Percentiles rank a stretch among this genome's conserved stretches.
These are phyloP conservation scores for Ranitomeya variabilis DNA, from an alignment of 2,113 vertebrate genomes.

Conservation along the genomic window DNA sequence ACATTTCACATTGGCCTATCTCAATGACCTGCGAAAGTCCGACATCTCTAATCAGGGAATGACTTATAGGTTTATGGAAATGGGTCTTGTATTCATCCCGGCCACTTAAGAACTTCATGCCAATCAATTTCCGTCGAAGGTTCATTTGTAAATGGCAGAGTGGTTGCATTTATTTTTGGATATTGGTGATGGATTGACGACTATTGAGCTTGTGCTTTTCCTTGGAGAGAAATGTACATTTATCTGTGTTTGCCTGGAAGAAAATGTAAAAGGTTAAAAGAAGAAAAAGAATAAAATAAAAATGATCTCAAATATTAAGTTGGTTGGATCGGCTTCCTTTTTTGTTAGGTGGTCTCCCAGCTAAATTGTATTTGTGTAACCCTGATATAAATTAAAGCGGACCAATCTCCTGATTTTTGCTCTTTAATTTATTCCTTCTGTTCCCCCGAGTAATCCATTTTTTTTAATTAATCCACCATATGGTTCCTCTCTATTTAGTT, in stretches of 20 bases:
- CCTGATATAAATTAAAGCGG: too few relatives aligned
- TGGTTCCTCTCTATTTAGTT: too few relatives aligned
- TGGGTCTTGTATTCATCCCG: neutral
- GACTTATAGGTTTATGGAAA: slow-evolving; percentile 55
- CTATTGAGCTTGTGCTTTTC: neutral
- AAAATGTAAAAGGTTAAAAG: too few relatives aligned
- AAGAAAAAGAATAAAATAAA: too few relatives aligned
- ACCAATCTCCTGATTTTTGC: too few relatives aligned
- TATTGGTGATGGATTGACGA: neutral
- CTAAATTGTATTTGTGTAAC: too few relatives aligned
- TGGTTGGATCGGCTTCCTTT: too few relatives aligned
- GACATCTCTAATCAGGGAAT: slow-evolving; percentile 32
- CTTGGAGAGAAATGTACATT: neutral
- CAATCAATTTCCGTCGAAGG: slow-evolving; percentile 26
- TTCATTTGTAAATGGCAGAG: neutral
- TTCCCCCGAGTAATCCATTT: too few relatives aligned
- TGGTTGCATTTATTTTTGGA: neutral
- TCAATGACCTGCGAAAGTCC: neutral
- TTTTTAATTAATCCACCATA: too few relatives aligned
- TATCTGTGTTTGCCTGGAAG: neutral
- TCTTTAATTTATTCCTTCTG: too few relatives aligned
- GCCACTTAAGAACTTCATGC: slow-evolving; percentile 12
- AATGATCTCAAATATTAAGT: too few relatives aligned
- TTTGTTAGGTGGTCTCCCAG: too few relatives aligned
- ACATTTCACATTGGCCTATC: slow-evolving; percentile 9